These are phyloP conservation scores for Ligdia adustata DNA, from an alignment of 2,888 invertebrate genomes.

Conservation along the genomic window DNA sequence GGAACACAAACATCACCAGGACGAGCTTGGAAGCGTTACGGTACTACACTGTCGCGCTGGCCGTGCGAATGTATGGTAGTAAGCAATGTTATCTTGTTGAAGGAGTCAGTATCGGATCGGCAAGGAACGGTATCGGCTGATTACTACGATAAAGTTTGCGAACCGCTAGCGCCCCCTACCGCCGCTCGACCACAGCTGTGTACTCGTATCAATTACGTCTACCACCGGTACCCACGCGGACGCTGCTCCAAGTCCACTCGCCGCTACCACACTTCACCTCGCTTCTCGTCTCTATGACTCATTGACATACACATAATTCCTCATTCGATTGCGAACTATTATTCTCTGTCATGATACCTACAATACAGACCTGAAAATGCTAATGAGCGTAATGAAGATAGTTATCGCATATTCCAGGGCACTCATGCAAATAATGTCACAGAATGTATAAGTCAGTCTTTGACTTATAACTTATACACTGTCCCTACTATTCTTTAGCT, in stretches of 20 bases:
- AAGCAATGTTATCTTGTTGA: constrained; percentile 57
- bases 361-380: too few species aligned
- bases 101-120: constrained; percentile 55
- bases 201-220: constrained; percentile 22
- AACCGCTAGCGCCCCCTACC: background rate
- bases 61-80: constrained; percentile 47
- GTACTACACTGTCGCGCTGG: constrained; percentile 19
- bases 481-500: too few species aligned
- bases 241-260: background rate
- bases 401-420: too few species aligned
- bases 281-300: too few species aligned
- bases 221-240: background rate
- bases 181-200: background rate
- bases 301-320: too few species aligned
- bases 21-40: constrained; percentile 1
- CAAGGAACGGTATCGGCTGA: constrained; percentile 47
- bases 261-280: too few species aligned
- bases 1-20: constrained; percentile 37
- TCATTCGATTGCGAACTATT: too few species aligned
- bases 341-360: too few species aligned
- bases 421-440: too few species aligned
- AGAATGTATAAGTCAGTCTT: too few species aligned
- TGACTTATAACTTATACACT: too few species aligned
- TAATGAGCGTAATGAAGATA: too few species aligned
- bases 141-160: constrained; percentile 25